A percentile compares a stretch with the other conserved stretches of the same genome.
phyloP scores from a whole-genome alignment of 1,140 invertebrate species.

The Drosophila kurseongensis region DNA sequence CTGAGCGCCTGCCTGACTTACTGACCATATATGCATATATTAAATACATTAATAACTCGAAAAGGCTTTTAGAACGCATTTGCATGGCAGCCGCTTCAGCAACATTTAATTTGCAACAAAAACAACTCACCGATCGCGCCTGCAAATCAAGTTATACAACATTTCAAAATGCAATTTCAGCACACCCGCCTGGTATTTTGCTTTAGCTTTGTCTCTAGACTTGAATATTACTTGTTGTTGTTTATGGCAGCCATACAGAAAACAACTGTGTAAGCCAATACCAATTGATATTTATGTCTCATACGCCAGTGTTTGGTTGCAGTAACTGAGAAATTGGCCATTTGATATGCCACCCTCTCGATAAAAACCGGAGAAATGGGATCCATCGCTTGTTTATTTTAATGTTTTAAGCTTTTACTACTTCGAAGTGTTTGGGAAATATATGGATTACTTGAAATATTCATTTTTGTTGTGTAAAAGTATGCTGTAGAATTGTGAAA shows the following conservation, averaged over 20 bases:
- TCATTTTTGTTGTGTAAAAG: not conserved
- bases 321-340: constrained; percentile 19
- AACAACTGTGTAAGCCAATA: constrained; percentile 33
- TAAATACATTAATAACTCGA: constrained; percentile 55
- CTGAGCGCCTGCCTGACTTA: constrained; percentile 14
- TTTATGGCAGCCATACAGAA: constrained; percentile 7
- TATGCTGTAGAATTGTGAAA: not conserved
- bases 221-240: constrained; percentile 16
- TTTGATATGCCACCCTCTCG: constrained; percentile 13
- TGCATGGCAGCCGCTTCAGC: constrained; percentile 28
- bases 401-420: not conserved
- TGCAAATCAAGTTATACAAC: constrained; percentile 76
- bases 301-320: constrained; percentile 19
- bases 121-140: constrained; percentile 32
- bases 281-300: constrained; percentile 40
- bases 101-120: constrained; percentile 9
- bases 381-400: not conserved
- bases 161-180: constrained; percentile 62
- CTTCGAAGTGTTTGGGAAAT: not conserved
- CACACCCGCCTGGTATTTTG: constrained; percentile 23
- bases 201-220: constrained; percentile 9
- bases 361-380: constrained; percentile 4
- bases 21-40: constrained; percentile 55
- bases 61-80: constrained; percentile 61
- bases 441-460: no score